Evolutionary conservation across 2,888 invertebrate species (phyloP).

Genomic region (Phyllotreta cruciferae): DNA sequence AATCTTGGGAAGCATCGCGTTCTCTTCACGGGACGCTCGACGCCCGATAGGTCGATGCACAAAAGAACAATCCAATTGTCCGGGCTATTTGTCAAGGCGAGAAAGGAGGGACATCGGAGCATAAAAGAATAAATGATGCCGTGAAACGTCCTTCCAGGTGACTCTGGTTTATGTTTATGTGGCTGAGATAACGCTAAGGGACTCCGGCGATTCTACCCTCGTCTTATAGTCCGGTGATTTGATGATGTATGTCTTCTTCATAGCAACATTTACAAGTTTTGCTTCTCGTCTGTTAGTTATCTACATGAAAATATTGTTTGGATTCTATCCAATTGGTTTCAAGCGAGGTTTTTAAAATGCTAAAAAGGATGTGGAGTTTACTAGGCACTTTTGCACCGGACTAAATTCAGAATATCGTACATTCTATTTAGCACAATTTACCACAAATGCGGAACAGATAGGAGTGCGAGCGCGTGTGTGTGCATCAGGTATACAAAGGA

Average conservation of each 20-base stretch:
- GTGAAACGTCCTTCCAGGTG: constrained; percentile 47
- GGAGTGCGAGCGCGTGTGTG: background rate
- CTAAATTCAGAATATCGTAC: constrained; percentile 29
- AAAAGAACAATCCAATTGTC: constrained; percentile 51
- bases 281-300: too few relatives aligned
- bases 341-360: too few relatives aligned
- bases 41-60: constrained; percentile 31
- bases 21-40: too few relatives aligned
- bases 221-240: constrained; percentile 30
- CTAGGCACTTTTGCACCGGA: background rate
- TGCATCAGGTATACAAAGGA: constrained; percentile 5
- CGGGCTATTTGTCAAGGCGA: constrained; percentile 52
- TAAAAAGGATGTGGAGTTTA: too few relatives aligned
- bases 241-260: background rate
- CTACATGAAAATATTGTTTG: too few relatives aligned
- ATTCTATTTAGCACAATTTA: constrained; percentile 45
- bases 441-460: constrained; percentile 39
- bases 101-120: constrained; percentile 39
- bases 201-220: constrained; percentile 35
- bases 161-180: constrained; percentile 42
- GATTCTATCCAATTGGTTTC: too few relatives aligned
- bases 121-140: constrained; percentile 48
- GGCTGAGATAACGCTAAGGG: constrained; percentile 43
- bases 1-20: too few relatives aligned
- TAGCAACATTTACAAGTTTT: too few relatives aligned